Evolutionary conservation across 2,113 vertebrate genomes (phyloP).

Genomic region (Edolisoma coerulescens): DNA sequence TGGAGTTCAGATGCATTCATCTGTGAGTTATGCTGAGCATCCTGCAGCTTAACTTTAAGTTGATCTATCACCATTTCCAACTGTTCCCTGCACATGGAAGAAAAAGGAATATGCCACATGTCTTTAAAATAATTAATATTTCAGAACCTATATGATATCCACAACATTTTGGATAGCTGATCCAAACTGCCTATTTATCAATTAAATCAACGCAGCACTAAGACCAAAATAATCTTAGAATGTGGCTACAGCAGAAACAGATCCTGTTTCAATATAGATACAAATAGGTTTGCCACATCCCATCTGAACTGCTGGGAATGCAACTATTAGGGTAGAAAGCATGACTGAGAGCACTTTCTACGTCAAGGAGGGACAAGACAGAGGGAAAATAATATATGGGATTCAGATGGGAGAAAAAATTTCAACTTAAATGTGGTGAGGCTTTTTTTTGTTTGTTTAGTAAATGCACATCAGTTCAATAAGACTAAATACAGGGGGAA

Average conservation of each 20-base stretch:
- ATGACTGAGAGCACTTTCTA: neutral
- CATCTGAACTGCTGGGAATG: neutral
- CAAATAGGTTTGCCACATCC: neutral
- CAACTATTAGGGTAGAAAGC: neutral
- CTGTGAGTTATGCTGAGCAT: conserved; percentile 86
- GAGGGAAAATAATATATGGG: neutral
- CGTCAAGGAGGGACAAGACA: neutral
- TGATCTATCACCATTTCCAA: conserved; percentile 83
- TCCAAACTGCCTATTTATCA: neutral
- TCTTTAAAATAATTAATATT: neutral
- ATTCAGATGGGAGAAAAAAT: neutral
- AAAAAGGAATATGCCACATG: neutral
- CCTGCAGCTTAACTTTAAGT: conserved; percentile 83
- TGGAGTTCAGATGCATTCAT: conserved; percentile 80
- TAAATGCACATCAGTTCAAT: neutral
- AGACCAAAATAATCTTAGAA: neutral
- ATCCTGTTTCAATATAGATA: neutral
- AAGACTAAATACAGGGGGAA: neutral
- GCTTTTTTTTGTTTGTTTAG: neutral
- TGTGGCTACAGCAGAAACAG: neutral
- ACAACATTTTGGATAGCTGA: neutral
- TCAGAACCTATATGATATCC: neutral
- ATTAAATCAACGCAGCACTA: neutral
- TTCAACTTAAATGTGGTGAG: neutral
- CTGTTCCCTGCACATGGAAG: conserved; percentile 76